These are phyloP conservation scores for Rhipidura dahli DNA, from an alignment of 2,113 vertebrate species.

Conservation along the genomic window DNA sequence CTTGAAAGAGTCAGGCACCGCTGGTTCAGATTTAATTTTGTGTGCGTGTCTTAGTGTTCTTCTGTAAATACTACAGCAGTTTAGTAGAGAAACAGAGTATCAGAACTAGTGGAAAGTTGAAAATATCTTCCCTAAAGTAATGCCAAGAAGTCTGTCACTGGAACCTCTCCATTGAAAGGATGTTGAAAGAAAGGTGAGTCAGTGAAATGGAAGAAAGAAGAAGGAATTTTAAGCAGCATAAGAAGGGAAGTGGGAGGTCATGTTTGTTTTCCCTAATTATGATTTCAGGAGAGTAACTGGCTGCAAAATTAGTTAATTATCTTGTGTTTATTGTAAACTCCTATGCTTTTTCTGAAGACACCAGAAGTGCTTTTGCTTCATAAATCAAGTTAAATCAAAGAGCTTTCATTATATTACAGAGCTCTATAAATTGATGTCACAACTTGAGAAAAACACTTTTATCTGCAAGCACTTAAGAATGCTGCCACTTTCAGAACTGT, in stretches of 20 bases:
- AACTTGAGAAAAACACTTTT: slow-evolving; percentile 48
- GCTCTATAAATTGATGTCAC: slow-evolving; percentile 50
- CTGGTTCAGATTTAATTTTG: neutral
- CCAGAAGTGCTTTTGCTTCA: slow-evolving; percentile 32
- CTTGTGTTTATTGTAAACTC: slow-evolving; percentile 39
- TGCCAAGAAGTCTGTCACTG: neutral
- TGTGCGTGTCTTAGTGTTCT: neutral
- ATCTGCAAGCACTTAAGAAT: slow-evolving; percentile 53
- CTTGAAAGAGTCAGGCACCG: neutral
- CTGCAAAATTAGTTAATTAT: slow-evolving; percentile 57
- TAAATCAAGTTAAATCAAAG: slow-evolving; percentile 59
- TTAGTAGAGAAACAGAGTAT: neutral
- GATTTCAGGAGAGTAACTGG: slow-evolving; percentile 33
- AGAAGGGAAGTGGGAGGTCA: neutral
- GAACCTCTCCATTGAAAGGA: neutral
- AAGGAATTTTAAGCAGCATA: neutral
- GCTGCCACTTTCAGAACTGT: slow-evolving; percentile 16
- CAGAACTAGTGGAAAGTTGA: neutral
- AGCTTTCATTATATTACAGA: slow-evolving; percentile 22
- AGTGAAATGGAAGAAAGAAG: slow-evolving; percentile 7
- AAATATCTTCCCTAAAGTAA: neutral
- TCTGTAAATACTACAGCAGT: neutral
- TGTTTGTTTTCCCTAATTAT: slow-evolving; percentile 37
- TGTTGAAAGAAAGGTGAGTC: slow-evolving; percentile 19
- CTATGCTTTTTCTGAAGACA: slow-evolving; percentile 54